Evolutionary conservation across 2,888 invertebrate species (phyloP), one percentile per base, ranked within the genome.

Genomic region (Philaethria dido): DNA sequence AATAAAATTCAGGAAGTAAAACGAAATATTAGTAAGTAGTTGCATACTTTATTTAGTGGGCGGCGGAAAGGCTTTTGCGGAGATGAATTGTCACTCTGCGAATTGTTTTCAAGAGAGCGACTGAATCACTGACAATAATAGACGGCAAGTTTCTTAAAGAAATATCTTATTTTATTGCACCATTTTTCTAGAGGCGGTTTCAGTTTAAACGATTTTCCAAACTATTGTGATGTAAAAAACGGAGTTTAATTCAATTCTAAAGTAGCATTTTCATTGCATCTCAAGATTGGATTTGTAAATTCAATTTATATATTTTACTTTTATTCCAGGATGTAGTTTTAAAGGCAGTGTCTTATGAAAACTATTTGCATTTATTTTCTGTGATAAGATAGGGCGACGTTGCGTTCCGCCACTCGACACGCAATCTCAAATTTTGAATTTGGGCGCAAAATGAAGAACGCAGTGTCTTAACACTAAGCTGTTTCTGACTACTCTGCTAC

Each of bases 21-120:
- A 65, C 54, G 44, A 70, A 69, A 78, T 79, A 80, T 80, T 76
- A 80, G 73, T 82, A 82, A 84, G 79, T 78, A 83, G 80, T 84
- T 83, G 83, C 83, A 88, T 88, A 87, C 85, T 87, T 89, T 81
- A 87, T 85, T 76, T 77, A 73, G 71, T 64, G 71, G 64, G 71
- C 72, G 78, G 77, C 75, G 78, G 74, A 80, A 80, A 75, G 74
- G 80, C 86, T 85, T 85, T 88, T 80, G 84, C 72, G 79, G 78
- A 86, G 86, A 90, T 89, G 87, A 88, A 89, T 88, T 82, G 87
- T 86, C 86, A 87, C 87, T 89, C 78, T 75, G 78, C 74, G 81
- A 79, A 88, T 88, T 86, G 85, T 86, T 85, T 84, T 74, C 69
- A 14, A 60, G 73, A 69, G 70, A 68, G 62, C 47, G 62, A 62